Base-by-base conservation (phyloP, 2,797 vertebrate species). In the Remorina albescens region DNA sequence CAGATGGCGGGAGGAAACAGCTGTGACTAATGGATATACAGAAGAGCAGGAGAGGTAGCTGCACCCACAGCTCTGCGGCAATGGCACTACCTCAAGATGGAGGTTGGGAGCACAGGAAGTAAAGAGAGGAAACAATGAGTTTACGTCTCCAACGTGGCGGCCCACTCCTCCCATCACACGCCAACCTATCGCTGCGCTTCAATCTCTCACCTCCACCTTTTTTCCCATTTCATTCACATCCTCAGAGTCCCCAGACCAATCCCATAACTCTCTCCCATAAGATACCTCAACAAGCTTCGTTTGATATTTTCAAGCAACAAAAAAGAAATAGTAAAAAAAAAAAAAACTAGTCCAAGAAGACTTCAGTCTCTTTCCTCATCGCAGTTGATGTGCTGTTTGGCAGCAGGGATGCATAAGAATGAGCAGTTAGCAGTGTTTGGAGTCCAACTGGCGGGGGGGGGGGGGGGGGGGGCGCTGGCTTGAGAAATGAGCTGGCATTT, bases 401-500 rank as follows among this genome's bases (percentile, higher is more conserved):
- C 92, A 90, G 83, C 36, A 70, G 67, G 74, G 82, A 82, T 70
- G 89, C 88, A 92, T 90, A 87, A 83, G 84, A 92, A 94, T 91
- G 90, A 93, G 88, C 84, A 73, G 80, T 86, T 86, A 88, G 67
- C 70, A 69, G 78, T 60, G 49, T 89, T 90, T 78, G 80, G 81
- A 82, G 81, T 91, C 86, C 88, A 81, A 84, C 86, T 74, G n/a
- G n/a, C n/a, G n/a, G n/a, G n/a, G n/a, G n/a, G n/a, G n/a, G n/a
- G n/a, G 30, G 30, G 30, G 30, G 78, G 82, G 82, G 88, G 84
- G 83, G 44, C 67, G 44, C 67, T 74, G 68, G 85, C 84, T 83
- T 90, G 90, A 93, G 86, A 92, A 92, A 93, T 80, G 88, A 91
- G 90, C 91, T 93, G 93, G 88, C 90, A 91, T 91, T 91, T 90